Evolutionary conservation across 2,113 vertebrate genomes (phyloP), one percentile per base, ranked within the genome.

Genomic region (Petrocephalus zakoni): DNA sequence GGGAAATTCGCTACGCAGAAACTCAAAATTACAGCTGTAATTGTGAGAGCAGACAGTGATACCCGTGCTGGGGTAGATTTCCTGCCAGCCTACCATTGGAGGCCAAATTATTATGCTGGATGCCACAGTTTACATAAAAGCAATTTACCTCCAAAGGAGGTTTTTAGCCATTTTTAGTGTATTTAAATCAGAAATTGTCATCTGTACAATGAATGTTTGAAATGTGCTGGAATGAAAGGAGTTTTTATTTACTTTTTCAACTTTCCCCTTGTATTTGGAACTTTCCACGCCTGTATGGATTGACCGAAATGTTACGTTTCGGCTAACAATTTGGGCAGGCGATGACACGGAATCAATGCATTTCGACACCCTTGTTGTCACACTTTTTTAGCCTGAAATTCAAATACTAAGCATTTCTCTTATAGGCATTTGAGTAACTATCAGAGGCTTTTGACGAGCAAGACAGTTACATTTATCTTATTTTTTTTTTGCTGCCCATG

Each of bases 121-220:
- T 34, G 22, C 46, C n/a, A 21, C 84, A 56, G 49, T 86, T 86
- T 86, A 52, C 51, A 19, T 86, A 55, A 86, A 56, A 86, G 51
- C 49, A 55, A 34, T 55, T 37, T 21, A 10, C 29, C 1, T 19
- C 5, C 25, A 34, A 51, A 42, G 42, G 42, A 42, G 42, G 42
- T 42, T 42, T 42, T 42, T 42, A 42, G 13, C 22, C 51, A 9
- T 52, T 29, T 19, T 52, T 85, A 29, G 46, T 85, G 49, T 52
- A 85, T 85, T 52, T 85, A 85, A 56, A 86, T 55, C 46, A 49
- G 9, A 86, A 86, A 56, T 34, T 56, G 84, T 86, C 19, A 19
- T 56, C 52, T 55, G 52, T 86, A 55, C 52, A 25, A 25, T 86
- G 4, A 6, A 25, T 19, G 22, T 56, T 86, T 19, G 52, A 56